These are phyloP conservation scores for Nezara viridula DNA, from an alignment of 2,888 invertebrate genomes.

Conservation along the genomic window DNA sequence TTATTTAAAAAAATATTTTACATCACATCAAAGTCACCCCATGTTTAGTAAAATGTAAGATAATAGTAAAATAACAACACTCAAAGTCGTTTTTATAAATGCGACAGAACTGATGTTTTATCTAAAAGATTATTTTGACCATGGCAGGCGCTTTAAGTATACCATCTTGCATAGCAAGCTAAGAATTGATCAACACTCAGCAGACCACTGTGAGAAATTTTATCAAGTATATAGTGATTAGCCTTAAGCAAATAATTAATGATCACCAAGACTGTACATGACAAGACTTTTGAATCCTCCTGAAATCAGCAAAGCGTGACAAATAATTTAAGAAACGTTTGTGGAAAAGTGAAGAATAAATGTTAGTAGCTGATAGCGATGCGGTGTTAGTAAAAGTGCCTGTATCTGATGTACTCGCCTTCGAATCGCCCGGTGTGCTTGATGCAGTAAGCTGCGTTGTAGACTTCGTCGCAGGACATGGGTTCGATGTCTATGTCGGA, in stretches of 20 bases:
- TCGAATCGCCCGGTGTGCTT: constrained; percentile 93
- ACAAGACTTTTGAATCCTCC: neutral
- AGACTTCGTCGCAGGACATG: constrained; percentile 82
- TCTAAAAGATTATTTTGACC: neutral
- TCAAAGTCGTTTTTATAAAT: no score
- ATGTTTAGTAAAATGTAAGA: no score
- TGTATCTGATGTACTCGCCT: constrained; percentile 73
- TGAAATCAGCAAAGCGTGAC: neutral
- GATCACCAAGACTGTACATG: no score
- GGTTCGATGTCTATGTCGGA: constrained; percentile 77
- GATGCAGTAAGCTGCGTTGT: constrained; percentile 89
- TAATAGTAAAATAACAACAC: no score
- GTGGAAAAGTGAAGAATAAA: neutral
- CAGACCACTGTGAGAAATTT: neutral
- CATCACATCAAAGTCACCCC: no score
- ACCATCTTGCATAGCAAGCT: neutral
- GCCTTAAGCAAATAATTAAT: neutral
- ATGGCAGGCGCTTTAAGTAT: neutral
- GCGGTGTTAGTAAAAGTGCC: neutral
- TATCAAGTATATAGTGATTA: neutral
- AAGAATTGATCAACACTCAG: neutral
- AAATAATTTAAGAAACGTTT: neutral
- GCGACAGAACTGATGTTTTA: no score
- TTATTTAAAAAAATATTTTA: no score
- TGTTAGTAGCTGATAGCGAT: neutral